phyloP scores from a whole-genome alignment of 2,888 invertebrate species.

The Apamea monoglypha region DNA sequence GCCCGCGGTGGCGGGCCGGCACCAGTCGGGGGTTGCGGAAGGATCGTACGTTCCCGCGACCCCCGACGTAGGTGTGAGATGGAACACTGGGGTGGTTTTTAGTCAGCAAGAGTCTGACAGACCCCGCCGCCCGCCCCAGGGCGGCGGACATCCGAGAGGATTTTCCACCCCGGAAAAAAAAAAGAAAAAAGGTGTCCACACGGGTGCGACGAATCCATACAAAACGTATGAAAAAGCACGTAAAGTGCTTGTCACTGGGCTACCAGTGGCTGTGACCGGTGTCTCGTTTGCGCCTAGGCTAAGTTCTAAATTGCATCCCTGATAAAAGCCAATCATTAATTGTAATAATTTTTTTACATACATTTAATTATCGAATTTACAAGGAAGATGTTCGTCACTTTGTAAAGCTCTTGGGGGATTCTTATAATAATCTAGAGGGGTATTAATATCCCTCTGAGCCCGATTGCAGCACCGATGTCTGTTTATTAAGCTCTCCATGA shows the following conservation, averaged over 20 bases:
- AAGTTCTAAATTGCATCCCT: background rate
- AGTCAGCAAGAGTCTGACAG: no score
- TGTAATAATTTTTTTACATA: background rate
- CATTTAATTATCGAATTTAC: conserved; percentile 14
- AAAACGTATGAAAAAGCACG: no score
- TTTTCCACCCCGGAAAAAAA: no score
- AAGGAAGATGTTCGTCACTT: background rate
- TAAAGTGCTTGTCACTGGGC: background rate
- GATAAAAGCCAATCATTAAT: background rate
- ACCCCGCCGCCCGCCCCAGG: no score
- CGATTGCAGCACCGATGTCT: conserved; percentile 56
- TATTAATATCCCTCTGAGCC: background rate
- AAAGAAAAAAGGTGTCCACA: no score
- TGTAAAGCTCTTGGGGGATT: background rate
- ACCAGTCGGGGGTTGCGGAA: no score
- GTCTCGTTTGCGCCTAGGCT: background rate
- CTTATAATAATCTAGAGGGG: background rate
- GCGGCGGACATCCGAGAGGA: no score
- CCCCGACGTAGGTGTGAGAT: no score
- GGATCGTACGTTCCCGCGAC: no score
- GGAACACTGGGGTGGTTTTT: no score
- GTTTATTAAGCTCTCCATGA: conserved; percentile 71
- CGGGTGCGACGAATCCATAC: no score
- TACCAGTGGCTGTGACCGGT: background rate
- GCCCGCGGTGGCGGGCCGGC: no score